phyloP scores from a whole-genome alignment of 2,797 vertebrate genomes.

The Cryptoprocta ferox region DNA sequence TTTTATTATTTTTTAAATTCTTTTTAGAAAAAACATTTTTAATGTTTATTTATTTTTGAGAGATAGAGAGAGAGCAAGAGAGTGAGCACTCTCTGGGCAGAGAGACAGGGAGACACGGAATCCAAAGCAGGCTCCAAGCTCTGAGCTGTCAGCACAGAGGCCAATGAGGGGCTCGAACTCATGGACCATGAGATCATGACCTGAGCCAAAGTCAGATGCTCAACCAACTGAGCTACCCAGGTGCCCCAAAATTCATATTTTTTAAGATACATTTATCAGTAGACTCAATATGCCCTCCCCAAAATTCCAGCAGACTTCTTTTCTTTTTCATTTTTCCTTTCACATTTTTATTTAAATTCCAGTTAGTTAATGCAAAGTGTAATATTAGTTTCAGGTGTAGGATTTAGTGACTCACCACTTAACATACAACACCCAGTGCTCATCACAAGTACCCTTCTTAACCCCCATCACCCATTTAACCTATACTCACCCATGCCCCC shows the following conservation, averaged over 20 bases:
- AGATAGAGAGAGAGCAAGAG: no score
- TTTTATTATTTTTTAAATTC: no score
- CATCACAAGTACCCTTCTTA: neutral
- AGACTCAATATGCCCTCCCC: neutral
- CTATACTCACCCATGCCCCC: neutral
- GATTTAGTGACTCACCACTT: neutral
- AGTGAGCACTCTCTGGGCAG: no score
- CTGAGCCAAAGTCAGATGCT: no score
- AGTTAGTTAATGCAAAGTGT: neutral
- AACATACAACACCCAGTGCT: neutral
- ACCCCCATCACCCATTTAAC: neutral
- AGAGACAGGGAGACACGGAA: no score
- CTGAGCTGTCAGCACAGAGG: no score
- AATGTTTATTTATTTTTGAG: no score
- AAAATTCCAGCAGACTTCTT: neutral
- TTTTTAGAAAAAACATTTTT: no score
- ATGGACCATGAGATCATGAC: no score
- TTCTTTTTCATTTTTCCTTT: neutral
- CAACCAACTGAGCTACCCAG: no score
- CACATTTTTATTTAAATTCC: neutral
- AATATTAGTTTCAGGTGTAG: neutral
- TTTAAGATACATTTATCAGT: neutral
- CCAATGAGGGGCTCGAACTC: no score
- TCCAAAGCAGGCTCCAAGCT: no score
- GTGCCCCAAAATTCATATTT: neutral